A percentile compares a stretch with the other conserved stretches of the same genome.
Conservation (phyloP, 2,797 vertebrate genomes). For the Chelon auratus region DNA sequence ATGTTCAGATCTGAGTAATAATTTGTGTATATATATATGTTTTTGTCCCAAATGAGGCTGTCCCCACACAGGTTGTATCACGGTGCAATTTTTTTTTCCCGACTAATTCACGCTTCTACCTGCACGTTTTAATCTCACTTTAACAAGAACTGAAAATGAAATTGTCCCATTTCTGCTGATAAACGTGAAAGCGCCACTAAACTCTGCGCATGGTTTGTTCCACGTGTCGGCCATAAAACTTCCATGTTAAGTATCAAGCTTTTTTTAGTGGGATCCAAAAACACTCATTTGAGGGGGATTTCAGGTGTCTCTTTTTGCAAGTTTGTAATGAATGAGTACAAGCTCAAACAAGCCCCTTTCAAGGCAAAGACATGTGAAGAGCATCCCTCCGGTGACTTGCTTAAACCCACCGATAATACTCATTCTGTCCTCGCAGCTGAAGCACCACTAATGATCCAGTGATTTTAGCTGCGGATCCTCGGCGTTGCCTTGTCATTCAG, state of each 20-base stretch:
- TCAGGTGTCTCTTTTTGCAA: slow-evolving; percentile 15
- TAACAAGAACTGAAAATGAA: neutral
- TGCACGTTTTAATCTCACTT: too few relatives aligned
- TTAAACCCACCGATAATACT: slow-evolving; percentile 64
- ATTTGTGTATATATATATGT: neutral
- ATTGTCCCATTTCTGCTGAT: neutral
- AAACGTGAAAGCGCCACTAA: neutral
- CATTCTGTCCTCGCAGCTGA: slow-evolving; percentile 48
- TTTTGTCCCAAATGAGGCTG: neutral
- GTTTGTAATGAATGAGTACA: slow-evolving; percentile 39
- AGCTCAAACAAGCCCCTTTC: slow-evolving; percentile 66
- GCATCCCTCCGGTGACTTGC: slow-evolving; percentile 48
- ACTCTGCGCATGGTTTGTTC: neutral
- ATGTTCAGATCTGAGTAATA: neutral
- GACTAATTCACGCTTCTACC: too few relatives aligned
- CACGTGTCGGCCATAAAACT: neutral
- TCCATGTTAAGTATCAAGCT: neutral
- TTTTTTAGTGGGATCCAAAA: slow-evolving; percentile 8
- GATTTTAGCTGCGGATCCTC: slow-evolving; percentile 70
- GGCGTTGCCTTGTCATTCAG: slow-evolving; percentile 59
- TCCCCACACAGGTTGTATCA: neutral
- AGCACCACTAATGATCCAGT: slow-evolving; percentile 59
- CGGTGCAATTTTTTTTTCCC: too few relatives aligned
- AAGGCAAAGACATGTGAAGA: slow-evolving; percentile 43
- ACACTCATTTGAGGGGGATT: slow-evolving; percentile 1